A percentile compares a stretch with the other conserved stretches of the same genome.
These are phyloP conservation scores for Andrena camellia DNA, from an alignment of 2,888 invertebrate genomes.

Conservation along the genomic window DNA sequence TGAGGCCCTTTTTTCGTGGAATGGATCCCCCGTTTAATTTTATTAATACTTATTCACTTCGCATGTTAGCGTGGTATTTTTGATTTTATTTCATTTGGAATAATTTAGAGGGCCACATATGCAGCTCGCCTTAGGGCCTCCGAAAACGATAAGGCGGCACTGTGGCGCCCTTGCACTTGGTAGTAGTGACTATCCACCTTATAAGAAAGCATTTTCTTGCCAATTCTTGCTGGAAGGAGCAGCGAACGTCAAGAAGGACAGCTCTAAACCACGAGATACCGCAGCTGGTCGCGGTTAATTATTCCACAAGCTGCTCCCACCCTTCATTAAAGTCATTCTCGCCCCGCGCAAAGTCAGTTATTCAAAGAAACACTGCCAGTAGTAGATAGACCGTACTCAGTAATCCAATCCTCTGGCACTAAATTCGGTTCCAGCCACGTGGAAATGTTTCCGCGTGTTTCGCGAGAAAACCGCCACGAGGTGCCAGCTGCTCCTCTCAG, in stretches of 20 bases:
- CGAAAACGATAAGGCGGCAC: not conserved
- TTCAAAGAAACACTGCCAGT: slow-evolving; percentile 52
- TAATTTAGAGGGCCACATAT: too few species aligned
- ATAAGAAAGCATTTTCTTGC: not conserved
- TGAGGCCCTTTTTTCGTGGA: too few species aligned
- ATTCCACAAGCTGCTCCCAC: slow-evolving; percentile 12
- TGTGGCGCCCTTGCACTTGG: not conserved
- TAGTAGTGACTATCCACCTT: not conserved
- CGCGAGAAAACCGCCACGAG: slow-evolving; percentile 18
- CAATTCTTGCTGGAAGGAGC: not conserved
- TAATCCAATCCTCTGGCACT: slow-evolving; percentile 56
- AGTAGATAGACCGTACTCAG: slow-evolving; percentile 28
- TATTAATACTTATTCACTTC: too few species aligned
- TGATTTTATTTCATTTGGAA: too few species aligned
- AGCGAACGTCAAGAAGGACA: not conserved
- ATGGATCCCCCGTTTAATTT: too few species aligned
- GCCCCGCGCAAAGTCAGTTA: slow-evolving; percentile 43
- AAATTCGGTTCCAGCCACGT: slow-evolving; percentile 47
- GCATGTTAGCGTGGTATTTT: too few species aligned
- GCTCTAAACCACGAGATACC: not conserved
- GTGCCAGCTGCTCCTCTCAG: not conserved
- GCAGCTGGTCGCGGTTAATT: slow-evolving; percentile 28
- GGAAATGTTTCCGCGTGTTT: slow-evolving; percentile 35
- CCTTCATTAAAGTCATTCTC: slow-evolving; percentile 52
- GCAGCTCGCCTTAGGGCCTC: too few species aligned